These are phyloP conservation scores for Aspidiotus destructor DNA, from an alignment of 2,888 invertebrate genomes.

Conservation along the genomic window DNA sequence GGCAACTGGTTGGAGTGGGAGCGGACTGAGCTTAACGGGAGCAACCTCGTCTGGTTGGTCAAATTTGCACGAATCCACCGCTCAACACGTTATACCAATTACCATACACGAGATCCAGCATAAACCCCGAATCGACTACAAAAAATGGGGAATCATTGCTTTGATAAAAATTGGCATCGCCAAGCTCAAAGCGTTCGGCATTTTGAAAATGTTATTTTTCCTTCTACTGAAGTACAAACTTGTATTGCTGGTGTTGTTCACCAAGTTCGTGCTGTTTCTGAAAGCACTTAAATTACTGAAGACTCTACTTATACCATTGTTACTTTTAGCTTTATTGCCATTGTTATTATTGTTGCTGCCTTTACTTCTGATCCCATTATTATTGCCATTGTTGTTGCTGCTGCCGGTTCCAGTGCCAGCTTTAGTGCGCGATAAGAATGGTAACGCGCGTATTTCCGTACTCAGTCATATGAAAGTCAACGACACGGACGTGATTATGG, in stretches of 20 bases:
- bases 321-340: constrained; percentile 34
- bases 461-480: constrained; percentile 6
- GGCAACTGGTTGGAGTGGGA: constrained; percentile 1
- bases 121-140: constrained; percentile 35
- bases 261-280: constrained; percentile 37
- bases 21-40: constrained; percentile 12
- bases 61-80: constrained; percentile 11
- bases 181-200: constrained; percentile 36
- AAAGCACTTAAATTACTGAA: constrained; percentile 37
- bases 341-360: constrained; percentile 16
- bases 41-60: constrained; percentile 9
- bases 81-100: constrained; percentile 19
- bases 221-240: constrained; percentile 36
- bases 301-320: constrained; percentile 34
- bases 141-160: constrained; percentile 36
- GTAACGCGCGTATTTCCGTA: neutral
- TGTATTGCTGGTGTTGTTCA: constrained; percentile 34
- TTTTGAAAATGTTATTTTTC: constrained; percentile 35
- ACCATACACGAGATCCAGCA: constrained; percentile 25
- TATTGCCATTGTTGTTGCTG: constrained; percentile 21
- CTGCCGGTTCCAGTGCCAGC: constrained; percentile 7
- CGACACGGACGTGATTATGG: constrained; percentile 6
- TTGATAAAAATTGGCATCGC: constrained; percentile 37
- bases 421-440: neutral
- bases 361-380: neutral